Base-by-base conservation (phyloP, 2,888 invertebrate species). In the Diogma glabrata region DNA sequence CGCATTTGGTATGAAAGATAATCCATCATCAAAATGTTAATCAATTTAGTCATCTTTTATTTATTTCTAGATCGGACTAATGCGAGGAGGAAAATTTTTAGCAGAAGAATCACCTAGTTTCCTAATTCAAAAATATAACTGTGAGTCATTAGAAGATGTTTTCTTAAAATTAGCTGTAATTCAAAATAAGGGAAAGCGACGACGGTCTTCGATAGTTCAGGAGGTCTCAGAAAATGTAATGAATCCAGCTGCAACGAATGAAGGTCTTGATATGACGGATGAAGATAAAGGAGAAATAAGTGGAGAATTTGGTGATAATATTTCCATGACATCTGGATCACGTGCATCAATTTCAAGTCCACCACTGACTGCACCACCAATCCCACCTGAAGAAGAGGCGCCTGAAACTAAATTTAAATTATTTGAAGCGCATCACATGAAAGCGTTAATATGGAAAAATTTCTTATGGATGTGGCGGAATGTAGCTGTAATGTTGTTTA, bases 361-460 rank as follows among this genome's bases (percentile, higher is more conserved):
- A 28, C 70, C 73, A 0, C n/a, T 23, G 8, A 5, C 23, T n/a
- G 69, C 75, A 2, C 77, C 80, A 14, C 82, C 82, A 36, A 61
- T 87, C 55, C 87, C 87, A 0, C 84, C 84, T 1, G 83, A 81
- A 49, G 82, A 83, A 56, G 75, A 78, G 33, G 73, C 76, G 1
- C 70, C 74, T 3, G 70, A 30, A 14, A 33, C 69, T 17, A 72
- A 72, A 0, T 73, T 74, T 49, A 79, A 78, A 65, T 77, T 85
- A 33, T 75, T 86, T 69, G 76, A 83, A 59, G 70, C 74, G 56
- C 73, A 78, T 61, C 84, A 87, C 60, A 84, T 89, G 82, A 81
- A 81, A 59, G 88, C 90, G 1, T 69, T 91, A 19, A 77, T 90
- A 45, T 89, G 90, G 87, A 92, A 91, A 67, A 91, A 91, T 65